These are phyloP conservation scores for Antigone vipio DNA, from an alignment of 2,113 vertebrate genomes.

Conservation along the genomic window DNA sequence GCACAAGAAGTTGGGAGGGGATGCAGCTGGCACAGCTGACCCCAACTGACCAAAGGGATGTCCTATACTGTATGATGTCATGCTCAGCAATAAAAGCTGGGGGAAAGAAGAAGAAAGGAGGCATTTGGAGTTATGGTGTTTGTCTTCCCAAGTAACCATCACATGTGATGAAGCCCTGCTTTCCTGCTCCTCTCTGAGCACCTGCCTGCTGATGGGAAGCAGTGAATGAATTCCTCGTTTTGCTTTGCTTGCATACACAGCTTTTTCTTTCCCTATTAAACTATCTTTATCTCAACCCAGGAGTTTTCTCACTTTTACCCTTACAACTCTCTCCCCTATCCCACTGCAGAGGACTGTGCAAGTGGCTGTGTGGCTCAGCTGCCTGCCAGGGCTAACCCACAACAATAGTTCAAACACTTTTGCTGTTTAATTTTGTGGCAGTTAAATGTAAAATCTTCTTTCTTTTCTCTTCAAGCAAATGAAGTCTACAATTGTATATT, in stretches of 20 bases:
- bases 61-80: not conserved
- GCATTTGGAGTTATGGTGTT: not conserved
- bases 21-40: not conserved
- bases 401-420: not conserved
- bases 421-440: not conserved
- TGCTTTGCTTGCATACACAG: not conserved
- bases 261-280: not conserved
- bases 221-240: not conserved
- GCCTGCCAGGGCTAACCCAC: not conserved
- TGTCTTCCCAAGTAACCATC: not conserved
- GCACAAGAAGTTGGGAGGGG: no score
- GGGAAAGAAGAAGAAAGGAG: not conserved
- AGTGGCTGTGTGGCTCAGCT: not conserved
- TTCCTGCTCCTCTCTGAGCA: not conserved
- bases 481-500: not conserved
- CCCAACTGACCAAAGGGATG: not conserved
- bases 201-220: not conserved
- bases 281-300: not conserved
- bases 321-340: not conserved
- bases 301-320: not conserved
- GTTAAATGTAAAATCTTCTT: not conserved
- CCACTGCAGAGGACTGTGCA: fast-evolving
- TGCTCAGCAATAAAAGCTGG: not conserved
- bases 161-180: not conserved
- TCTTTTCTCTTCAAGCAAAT: not conserved